Base-by-base conservation (phyloP, 2,888 invertebrate genomes). In the Drosophila picticornis region DNA sequence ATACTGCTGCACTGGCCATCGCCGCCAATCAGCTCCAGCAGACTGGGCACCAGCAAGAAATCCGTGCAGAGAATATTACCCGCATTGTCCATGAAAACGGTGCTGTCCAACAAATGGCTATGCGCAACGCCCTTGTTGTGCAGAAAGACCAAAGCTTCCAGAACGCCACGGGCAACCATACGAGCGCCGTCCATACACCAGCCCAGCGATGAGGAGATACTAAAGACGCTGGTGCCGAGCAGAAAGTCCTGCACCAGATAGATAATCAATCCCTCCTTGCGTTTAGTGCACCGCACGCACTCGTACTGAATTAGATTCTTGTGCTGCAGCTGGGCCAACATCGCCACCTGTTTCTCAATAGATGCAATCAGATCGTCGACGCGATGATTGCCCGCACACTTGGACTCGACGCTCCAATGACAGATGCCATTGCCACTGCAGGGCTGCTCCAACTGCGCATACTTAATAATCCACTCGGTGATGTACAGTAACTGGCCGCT, bases 101-200 rank as follows among this genome's bases (percentile, higher is more conserved):
- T 96, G 27, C 96, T 95, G 83, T 96, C 95, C 71, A 96, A 94
- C n/a, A 98, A 93, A 92, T 97, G 96, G 88, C 96, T 96, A 92
- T 98, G 98, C 22, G 97, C 95, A 2, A 98, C 95, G 77, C 96
- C 96, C 75, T 96, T 96, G 82, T 95, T 95, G 91, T 98, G 98
- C 65, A 98, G 94, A 91, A 96, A 97, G 46, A 95, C 95, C 38
- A 98, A 93, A 19, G 96, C 97, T 61, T 95, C 94, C 5, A 98
- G 94, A 34, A 98, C 94, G 36, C 96, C 97, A 56, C 94, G 94
- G 0, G 96, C 96, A 38, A 97, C 92, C 84, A 92, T 91, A 6
- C 93, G 89, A 0, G 92, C 93, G 94, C 84, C 95, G 93, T 92
- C 93, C 77, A 90, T 91, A 75, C 92, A 93, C 93, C 93, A 93